phyloP scores from a whole-genome alignment of 2,797 vertebrate genomes.

The Siniperca obscura region DNA sequence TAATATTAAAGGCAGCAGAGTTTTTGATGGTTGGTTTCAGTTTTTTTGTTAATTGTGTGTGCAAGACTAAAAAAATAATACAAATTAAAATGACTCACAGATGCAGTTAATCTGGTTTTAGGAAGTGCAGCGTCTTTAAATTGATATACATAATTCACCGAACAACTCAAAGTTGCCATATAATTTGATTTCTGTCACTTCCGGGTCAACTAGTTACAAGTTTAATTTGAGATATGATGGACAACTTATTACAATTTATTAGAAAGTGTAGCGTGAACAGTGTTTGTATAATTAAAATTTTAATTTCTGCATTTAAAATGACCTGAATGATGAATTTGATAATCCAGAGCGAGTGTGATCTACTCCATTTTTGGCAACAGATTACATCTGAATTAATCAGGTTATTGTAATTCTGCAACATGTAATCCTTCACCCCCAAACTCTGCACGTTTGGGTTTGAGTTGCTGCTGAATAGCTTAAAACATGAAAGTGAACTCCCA shows the following conservation, averaged over 20 bases:
- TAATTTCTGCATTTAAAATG: conserved; percentile 8
- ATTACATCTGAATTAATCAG: conserved; percentile 56
- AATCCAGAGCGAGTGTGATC: not conserved
- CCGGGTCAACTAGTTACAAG: conserved; percentile 1
- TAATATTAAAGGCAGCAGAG: conserved; percentile 11
- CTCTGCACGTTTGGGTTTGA: conserved; percentile 5
- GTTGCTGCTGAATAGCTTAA: conserved; percentile 20
- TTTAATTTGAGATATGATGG: conserved; percentile 25
- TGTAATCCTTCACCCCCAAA: conserved; percentile 25
- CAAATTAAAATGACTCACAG: conserved; percentile 38
- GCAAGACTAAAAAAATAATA: conserved; percentile 9
- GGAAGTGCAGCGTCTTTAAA: conserved; percentile 18
- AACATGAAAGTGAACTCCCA: conserved; percentile 25
- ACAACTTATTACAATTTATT: conserved; percentile 19
- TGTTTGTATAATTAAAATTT: conserved; percentile 32
- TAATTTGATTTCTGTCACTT: conserved; percentile 60
- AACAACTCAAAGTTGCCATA: conserved; percentile 23
- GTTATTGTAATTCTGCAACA: conserved; percentile 41
- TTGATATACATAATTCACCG: conserved; percentile 47
- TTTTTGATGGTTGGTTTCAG: conserved; percentile 1
- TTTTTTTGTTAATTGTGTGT: not conserved
- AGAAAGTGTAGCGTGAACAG: not conserved
- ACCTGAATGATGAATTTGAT: conserved; percentile 22
- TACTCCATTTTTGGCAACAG: conserved; percentile 36
- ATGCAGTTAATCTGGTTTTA: conserved; percentile 45